Base-by-base conservation (phyloP, 1,140 invertebrate genomes). In the Drosophila carrolli region DNA sequence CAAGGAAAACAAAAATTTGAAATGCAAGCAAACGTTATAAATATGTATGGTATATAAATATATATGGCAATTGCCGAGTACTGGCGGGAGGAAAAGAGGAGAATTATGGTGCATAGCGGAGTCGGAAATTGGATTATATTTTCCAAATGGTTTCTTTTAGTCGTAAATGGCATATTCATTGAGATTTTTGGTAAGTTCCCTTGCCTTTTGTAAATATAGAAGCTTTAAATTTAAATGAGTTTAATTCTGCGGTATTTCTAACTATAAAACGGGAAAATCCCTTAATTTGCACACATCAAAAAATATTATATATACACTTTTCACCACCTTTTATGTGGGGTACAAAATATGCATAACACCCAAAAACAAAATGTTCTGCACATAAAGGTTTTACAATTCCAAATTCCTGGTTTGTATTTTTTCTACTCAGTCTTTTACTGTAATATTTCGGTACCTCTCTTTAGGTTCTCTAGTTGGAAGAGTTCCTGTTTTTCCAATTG, bases 101-200 rank as follows among this genome's bases (percentile, higher is more conserved):
- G 14, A 32, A 72, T 48, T 19, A 58, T 58, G 43, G 56, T 48
- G 43, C 27, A 23, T 50, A 13, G 56, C 41, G 58, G 38, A 51
- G 47, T 35, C 48, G 66, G 35, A 79, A 76, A 84, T 84, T 84
- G 77, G 80, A 82, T 82, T 82, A 82, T 82, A 78, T 82, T 82
- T 83, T 78, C 70, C 80, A 82, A 82, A 82, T 82, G 80, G 80
- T 78, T 83, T 78, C 79, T 70, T 75, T 70, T 46, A 51, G 62
- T 65, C 54, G 48, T 37, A 48, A 53, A 41, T 23, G 50, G 51
- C 19, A 43, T 41, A 41, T 35, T 41, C 37, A 32, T 32, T 51
- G n/a, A 13, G 27, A n/a, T 14, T 62, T 40, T 43, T 51, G 51
- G 43, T 9, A 5, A 19, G 41, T 48, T 58, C 29, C 8, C 6